Base-by-base conservation (phyloP, 2,113 vertebrate genomes). In the Poicephalus gulielmi region DNA sequence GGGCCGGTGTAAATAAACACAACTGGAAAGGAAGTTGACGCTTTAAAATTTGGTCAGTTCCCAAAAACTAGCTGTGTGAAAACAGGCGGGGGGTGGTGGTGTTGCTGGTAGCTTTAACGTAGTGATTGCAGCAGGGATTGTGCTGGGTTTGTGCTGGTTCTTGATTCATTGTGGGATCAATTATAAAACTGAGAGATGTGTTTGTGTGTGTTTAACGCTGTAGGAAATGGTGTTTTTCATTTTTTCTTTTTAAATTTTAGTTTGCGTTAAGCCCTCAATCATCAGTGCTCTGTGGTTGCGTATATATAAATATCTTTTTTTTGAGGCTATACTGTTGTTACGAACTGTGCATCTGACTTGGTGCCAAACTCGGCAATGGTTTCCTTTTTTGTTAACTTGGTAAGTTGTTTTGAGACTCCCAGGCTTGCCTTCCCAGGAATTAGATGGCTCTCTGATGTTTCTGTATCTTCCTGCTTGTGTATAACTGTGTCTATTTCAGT, bases 141-240 rank as follows among this genome's bases (percentile, higher is more conserved):
- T 50, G 46, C 74, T 16, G 85, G 78, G 23, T 22, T 68, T 23
- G 67, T 53, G 23, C 50, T 37, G 41, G 46, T 63, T 53, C 70
- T 63, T 12, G 67, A 8, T 66, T 52, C 28, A 1, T n/a, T 30
- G 24, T 4, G 57, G 2, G 47, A 2, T 81, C 95, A 49, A 0
- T 80, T 95, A 46, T 83, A 81, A 94, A 96, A 67, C 88, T 64
- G 92, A 80, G 87, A 94, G 96, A 92, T 96, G 95, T 67, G 69
- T 96, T 92, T 86, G 67, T 39, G 1, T 95, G 60, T 84, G 78
- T 78, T 95, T 96, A 95, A 91, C 55, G 91, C 97, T 92, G 69
- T 93, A 90, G 89, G 69, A 94, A 94, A 92, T 35, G 69, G 67
- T 4, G 57, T 14, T 2, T 13, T n/a, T 23, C 39, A 70, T 11